phyloP scores from a whole-genome alignment of 1,140 invertebrate species.

The Papilio helenus region DNA sequence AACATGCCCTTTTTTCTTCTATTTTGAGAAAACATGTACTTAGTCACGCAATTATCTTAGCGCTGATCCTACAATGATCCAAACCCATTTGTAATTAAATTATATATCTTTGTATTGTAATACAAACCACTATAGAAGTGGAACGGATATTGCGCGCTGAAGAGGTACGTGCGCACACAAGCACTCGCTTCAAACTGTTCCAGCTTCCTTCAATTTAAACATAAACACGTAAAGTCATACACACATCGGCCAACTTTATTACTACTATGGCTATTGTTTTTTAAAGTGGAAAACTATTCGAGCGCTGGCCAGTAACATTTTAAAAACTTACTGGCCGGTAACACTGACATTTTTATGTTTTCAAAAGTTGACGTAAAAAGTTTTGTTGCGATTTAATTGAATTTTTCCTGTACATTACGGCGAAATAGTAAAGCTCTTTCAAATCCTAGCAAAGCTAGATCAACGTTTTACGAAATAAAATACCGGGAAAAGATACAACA shows the following conservation, averaged over 20 bases:
- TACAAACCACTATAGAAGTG: conserved; percentile 29
- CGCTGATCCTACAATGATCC: background rate
- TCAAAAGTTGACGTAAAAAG: background rate
- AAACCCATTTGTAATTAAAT: conserved; percentile 13
- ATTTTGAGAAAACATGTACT: background rate
- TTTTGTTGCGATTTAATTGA: conserved; percentile 10
- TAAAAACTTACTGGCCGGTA: conserved; percentile 6
- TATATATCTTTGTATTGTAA: background rate
- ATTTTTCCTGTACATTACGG: background rate
- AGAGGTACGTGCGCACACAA: conserved; percentile 34
- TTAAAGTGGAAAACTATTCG: conserved; percentile 36
- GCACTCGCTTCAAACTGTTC: conserved; percentile 31
- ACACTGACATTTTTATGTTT: conserved; percentile 10
- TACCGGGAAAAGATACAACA: background rate
- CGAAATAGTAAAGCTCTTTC: background rate
- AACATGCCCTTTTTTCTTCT: background rate
- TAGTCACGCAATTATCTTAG: background rate
- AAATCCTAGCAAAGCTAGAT: background rate
- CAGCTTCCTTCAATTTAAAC: conserved; percentile 39
- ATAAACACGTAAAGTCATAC: conserved; percentile 38
- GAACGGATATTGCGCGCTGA: conserved; percentile 36
- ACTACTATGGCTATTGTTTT: conserved; percentile 25
- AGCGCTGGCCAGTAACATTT: conserved; percentile 13
- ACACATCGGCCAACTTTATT: conserved; percentile 32
- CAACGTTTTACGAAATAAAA: background rate